Evolutionary conservation across 2,797 vertebrate genomes (phyloP).

Genomic region (Typhlichthys eigenmanni): DNA sequence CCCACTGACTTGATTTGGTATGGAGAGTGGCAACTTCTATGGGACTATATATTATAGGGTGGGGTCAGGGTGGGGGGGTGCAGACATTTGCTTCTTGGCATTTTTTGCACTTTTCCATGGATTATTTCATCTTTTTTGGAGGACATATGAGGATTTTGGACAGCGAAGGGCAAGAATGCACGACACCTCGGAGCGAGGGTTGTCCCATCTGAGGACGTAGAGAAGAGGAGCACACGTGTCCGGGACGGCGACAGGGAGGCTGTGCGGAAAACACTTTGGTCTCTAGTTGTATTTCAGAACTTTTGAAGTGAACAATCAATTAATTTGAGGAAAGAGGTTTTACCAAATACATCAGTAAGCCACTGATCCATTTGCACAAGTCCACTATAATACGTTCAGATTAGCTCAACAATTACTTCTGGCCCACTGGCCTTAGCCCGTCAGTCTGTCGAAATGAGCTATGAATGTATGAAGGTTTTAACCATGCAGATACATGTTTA

Average conservation of each 20-base stretch:
- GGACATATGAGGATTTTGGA: slow-evolving; percentile 47
- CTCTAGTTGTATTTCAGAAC: slow-evolving; percentile 70
- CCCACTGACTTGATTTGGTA: slow-evolving; percentile 73
- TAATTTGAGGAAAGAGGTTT: slow-evolving; percentile 58
- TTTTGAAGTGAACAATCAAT: slow-evolving; percentile 69
- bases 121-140: slow-evolving; percentile 70
- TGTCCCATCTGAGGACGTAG: slow-evolving; percentile 42
- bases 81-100: slow-evolving; percentile 80
- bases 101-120: slow-evolving; percentile 86
- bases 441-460: slow-evolving; percentile 58
- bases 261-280: slow-evolving; percentile 69
- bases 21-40: slow-evolving; percentile 75
- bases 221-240: slow-evolving; percentile 46
- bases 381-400: slow-evolving; percentile 47
- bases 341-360: slow-evolving; percentile 60
- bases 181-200: slow-evolving; percentile 43
- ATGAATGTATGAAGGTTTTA: slow-evolving; percentile 77
- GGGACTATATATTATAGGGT: slow-evolving; percentile 82
- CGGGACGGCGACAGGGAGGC: slow-evolving; percentile 57
- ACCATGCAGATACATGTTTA: slow-evolving; percentile 49
- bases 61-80: slow-evolving; percentile 44
- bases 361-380: slow-evolving; percentile 44
- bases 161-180: slow-evolving; percentile 36
- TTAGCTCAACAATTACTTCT: slow-evolving; percentile 53
- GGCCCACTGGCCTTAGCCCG: slow-evolving; percentile 62